These are phyloP conservation scores for Ciconia nigra DNA, from an alignment of 2,797 vertebrate species.

Conservation along the genomic window DNA sequence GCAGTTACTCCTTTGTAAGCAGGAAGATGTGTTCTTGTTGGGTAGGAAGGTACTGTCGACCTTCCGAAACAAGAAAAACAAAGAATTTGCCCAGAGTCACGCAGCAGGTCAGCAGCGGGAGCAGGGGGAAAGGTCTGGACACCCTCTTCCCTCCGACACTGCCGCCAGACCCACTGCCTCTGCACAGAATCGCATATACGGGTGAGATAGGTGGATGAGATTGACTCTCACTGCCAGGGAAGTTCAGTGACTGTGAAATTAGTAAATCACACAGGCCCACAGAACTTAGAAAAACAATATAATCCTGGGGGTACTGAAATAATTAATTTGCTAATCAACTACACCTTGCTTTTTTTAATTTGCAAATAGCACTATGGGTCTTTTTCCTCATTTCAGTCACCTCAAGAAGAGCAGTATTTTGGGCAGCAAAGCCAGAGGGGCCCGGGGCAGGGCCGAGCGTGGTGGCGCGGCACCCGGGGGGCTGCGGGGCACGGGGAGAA, in stretches of 20 bases:
- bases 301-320: slow-evolving; percentile 74
- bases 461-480: background rate
- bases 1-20: background rate
- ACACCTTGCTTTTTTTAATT: slow-evolving; percentile 65
- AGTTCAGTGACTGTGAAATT: slow-evolving; percentile 77
- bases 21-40: background rate
- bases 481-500: background rate
- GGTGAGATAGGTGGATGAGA: background rate
- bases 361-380: slow-evolving; percentile 3
- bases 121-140: background rate
- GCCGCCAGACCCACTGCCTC: background rate
- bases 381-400: slow-evolving; percentile 12
- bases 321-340: slow-evolving; percentile 79
- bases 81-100: background rate
- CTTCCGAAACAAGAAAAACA: background rate
- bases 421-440: background rate
- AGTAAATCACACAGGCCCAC: slow-evolving; percentile 55
- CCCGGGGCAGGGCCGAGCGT: background rate
- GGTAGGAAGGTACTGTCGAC: background rate
- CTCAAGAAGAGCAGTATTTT: background rate
- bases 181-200: fast-evolving
- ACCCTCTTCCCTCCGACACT: fast-evolving
- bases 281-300: slow-evolving; percentile 68
- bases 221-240: slow-evolving; percentile 56
- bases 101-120: background rate